Evolutionary conservation across 2,888 invertebrate species (phyloP), one percentile per base, ranked within the genome.

Genomic region (Standfussiana lucernea): DNA sequence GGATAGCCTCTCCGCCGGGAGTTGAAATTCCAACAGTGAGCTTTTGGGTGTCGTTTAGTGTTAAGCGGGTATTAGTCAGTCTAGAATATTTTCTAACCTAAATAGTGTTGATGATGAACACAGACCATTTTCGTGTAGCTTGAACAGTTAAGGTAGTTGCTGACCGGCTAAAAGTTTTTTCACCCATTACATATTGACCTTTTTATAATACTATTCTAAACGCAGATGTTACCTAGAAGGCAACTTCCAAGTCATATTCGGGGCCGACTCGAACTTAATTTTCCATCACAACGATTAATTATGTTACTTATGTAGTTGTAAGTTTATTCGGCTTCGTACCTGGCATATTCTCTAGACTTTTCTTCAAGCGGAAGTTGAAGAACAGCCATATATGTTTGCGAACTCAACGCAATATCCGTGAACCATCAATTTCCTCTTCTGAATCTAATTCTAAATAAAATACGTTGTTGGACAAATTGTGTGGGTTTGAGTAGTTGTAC

Each of bases 391-490:
- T n/a, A n/a, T 67, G 47, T 61, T 50, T 50, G 56, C 53, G 24
- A 62, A 15, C 61, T 70, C 56, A 75, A 74, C 70, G 77, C 76
- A 83, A 85, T 81, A 80, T 85, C 85, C 85, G 85, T 18, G 21
- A 67, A 72, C 65, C 64, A 62, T 69, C 47, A 62, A 86, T 86
- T 86, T 86, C 85, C 83, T 78, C 15, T 75, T 64, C 67, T 67
- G 56, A 68, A n/a, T 61, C n/a, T 72, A 70, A 47, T 64, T 70
- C n/a, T 50, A 76, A 75, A 77, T 75, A 62, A 40, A n/a, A 75
- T 77, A 64, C 35, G 47, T 32, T 42, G 42, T 45, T 45, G 53
- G 37, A 62, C 37, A 70, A 45, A 45, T 32, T 69, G 62, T 45
- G 42, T 79, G 68, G 42, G 70, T 28, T 45, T 68, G n/a, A 47